Percentiles rank a stretch among this genome's conserved stretches.
Conservation (phyloP, 1,140 invertebrate species). For the Trachymyrmex septentrionalis region DNA sequence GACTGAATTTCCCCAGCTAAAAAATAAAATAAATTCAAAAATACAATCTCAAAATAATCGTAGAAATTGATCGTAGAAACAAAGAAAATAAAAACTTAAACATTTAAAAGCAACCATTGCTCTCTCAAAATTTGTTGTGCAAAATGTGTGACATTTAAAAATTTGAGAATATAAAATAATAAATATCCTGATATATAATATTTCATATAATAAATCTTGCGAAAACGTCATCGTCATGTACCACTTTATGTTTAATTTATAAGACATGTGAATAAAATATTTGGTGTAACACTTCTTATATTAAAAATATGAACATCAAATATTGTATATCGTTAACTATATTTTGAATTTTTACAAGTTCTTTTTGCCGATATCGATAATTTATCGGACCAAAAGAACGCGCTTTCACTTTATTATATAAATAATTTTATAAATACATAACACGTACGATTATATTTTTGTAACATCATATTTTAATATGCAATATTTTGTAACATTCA, state of each 20-base stretch:
- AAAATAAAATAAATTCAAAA: constrained; percentile 18
- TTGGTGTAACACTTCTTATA: background rate
- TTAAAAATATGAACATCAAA: background rate
- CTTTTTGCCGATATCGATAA: background rate
- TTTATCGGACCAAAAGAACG: background rate
- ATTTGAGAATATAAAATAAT: background rate
- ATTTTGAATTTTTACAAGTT: background rate
- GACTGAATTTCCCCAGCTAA: background rate
- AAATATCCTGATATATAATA: background rate
- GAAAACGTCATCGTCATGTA: background rate
- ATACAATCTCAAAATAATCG: background rate
- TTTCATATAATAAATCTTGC: background rate
- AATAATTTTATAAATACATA: constrained; percentile 26
- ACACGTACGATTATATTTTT: background rate
- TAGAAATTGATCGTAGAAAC: background rate
- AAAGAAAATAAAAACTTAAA: background rate
- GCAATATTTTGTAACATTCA: constrained; percentile 27
- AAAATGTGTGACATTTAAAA: background rate
- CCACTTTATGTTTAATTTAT: background rate
- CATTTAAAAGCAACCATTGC: background rate
- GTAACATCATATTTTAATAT: constrained; percentile 23
- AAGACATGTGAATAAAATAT: background rate
- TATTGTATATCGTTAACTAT: background rate
- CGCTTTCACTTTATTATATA: background rate
- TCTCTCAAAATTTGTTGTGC: background rate